phyloP scores from a whole-genome alignment of 2,888 invertebrate species.

The Carcina quercana region DNA sequence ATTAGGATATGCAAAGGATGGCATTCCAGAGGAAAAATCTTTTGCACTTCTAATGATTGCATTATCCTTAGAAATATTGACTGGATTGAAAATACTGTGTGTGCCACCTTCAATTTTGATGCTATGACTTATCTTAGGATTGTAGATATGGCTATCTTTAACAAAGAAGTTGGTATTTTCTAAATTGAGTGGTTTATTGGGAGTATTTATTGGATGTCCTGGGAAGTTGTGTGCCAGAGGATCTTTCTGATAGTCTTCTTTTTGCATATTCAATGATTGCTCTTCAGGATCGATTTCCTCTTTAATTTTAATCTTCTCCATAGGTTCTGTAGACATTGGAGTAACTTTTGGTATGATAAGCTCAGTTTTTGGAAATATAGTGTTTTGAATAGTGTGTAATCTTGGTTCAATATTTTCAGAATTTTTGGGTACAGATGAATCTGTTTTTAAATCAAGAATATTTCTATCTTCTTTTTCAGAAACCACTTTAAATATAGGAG shows the following conservation, averaged over 20 bases:
- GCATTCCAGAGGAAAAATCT: constrained; percentile 54
- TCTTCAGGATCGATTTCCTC: constrained; percentile 68
- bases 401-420: constrained; percentile 45
- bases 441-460: constrained; percentile 59
- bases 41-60: constrained; percentile 61
- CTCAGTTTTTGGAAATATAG: constrained; percentile 73
- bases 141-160: constrained; percentile 62
- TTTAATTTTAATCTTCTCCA: constrained; percentile 68
- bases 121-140: constrained; percentile 54
- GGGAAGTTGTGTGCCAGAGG: constrained; percentile 61
- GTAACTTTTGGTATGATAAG: constrained; percentile 76
- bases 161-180: constrained; percentile 67
- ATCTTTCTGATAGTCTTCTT: constrained; percentile 63
- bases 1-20: constrained; percentile 55
- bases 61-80: constrained; percentile 59
- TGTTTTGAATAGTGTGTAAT: constrained; percentile 34
- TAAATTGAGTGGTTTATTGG: constrained; percentile 58
- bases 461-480: constrained; percentile 55
- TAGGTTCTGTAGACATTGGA: constrained; percentile 65
- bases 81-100: constrained; percentile 58
- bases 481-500: constrained; percentile 41
- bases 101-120: constrained; percentile 64
- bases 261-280: constrained; percentile 51
- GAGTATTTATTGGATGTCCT: constrained; percentile 47
- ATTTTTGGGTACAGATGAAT: constrained; percentile 37